Base-by-base conservation (phyloP, 2,888 invertebrate species). In the Steinernema scapterisci region DNA sequence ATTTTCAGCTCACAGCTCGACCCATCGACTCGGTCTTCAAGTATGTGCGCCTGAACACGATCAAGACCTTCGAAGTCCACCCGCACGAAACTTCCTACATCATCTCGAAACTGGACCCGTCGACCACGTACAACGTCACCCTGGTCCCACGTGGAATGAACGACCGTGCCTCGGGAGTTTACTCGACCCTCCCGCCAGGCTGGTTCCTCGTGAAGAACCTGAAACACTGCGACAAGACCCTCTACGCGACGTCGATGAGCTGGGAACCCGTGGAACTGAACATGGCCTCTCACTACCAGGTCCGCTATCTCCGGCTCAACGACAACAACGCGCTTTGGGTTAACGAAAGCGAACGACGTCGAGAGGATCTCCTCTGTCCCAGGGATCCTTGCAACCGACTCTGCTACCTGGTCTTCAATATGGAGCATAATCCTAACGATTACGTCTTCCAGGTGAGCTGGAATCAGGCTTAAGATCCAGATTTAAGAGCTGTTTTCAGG, bases 81-180 rank as follows among this genome's bases (percentile, higher is more conserved):
- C 80, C 84, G 2, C 81, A 82, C 6, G 79, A 81, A 56, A 86
- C 83, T n/a, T 83, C 85, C 27, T 85, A 80, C 75, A 78, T 83
- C 43, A 86, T 87, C 75, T 79, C 79, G 52, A 83, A 81, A 16
- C 81, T 87, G 54, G 80, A 83, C 52, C 87, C 87, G 3, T 77
- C 80, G 19, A 88, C 86, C 23, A 83, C 85, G 31, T 87, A 88
- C 83, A 88, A 87, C 74, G 87, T 88, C 21, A 85, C 87, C 3
- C 76, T 87, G 43, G 76, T 74, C 19, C 83, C 83, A 27, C 83
- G 81, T 56, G 85, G 83, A 72, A 83, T 84, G 63, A 82, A 81
- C 72, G 83, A 83, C 48, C 79, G 75, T 13, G 87, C 88, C 16
- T 87, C 86, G 85, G 87, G 87, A 46, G 87, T 83, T 13, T 87